phyloP scores from a whole-genome alignment of 1,140 invertebrate species.

The Papilio xuthus region DNA sequence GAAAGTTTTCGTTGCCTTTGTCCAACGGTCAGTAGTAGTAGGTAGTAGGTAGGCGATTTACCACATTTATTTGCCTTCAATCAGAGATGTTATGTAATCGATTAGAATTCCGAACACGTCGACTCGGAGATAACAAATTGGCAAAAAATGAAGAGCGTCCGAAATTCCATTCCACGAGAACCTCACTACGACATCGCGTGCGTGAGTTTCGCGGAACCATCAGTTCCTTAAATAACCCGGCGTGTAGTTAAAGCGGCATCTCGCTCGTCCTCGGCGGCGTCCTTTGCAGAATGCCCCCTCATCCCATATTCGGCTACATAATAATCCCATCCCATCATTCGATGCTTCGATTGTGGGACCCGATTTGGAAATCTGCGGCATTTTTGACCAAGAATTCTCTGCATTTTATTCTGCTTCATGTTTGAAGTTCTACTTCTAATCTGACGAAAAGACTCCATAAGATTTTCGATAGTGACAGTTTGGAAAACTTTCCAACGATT shows the following conservation, averaged over 20 bases:
- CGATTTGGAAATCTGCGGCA: slow-evolving; percentile 67
- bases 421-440: neutral
- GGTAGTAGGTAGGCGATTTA: too few relatives aligned
- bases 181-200: slow-evolving; percentile 62
- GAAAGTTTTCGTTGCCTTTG: too few relatives aligned
- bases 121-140: slow-evolving; percentile 51
- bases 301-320: slow-evolving; percentile 71
- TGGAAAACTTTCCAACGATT: neutral
- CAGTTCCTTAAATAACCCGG: slow-evolving; percentile 70
- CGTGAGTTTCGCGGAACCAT: slow-evolving; percentile 73
- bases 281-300: slow-evolving; percentile 73
- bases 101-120: slow-evolving; percentile 22
- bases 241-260: slow-evolving; percentile 60
- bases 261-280: slow-evolving; percentile 75
- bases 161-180: slow-evolving; percentile 55
- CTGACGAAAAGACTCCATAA: neutral
- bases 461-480: neutral
- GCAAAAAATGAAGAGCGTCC: slow-evolving; percentile 56
- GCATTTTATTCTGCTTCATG: slow-evolving; percentile 42
- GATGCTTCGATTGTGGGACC: slow-evolving; percentile 70
- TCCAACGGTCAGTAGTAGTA: too few relatives aligned
- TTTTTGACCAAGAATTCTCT: slow-evolving; percentile 54
- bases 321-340: slow-evolving; percentile 63
- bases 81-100: neutral
- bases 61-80: neutral